phyloP scores from a whole-genome alignment of 2,888 invertebrate genomes.

The Mythimna loreyi region DNA sequence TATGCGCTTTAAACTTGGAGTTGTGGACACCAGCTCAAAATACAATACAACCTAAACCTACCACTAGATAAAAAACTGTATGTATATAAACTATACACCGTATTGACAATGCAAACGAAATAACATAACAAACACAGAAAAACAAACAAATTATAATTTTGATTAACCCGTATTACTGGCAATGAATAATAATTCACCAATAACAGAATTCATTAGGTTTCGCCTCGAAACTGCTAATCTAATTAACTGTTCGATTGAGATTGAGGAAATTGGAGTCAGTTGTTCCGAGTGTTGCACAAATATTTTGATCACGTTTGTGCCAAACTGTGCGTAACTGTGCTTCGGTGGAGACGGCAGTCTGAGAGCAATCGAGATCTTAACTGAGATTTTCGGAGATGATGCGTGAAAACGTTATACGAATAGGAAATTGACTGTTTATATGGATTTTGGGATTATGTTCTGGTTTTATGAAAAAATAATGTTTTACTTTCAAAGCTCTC shows the following conservation, averaged over 20 bases:
- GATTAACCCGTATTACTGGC: constrained; percentile 18
- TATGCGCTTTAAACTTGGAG: too few relatives aligned
- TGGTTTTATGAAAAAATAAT: constrained; percentile 1
- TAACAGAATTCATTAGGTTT: constrained; percentile 46
- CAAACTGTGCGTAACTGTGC: constrained; percentile 52
- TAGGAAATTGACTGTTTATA: constrained; percentile 24
- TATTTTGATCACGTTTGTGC: constrained; percentile 63
- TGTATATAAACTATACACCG: not conserved
- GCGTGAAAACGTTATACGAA: constrained; percentile 18
- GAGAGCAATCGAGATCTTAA: constrained; percentile 19
- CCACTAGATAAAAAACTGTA: not conserved
- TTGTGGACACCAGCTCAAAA: too few relatives aligned
- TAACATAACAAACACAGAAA: constrained; percentile 1
- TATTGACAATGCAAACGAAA: not conserved
- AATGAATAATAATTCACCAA: constrained; percentile 48
- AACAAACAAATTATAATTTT: constrained; percentile 35
- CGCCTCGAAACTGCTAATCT: constrained; percentile 51
- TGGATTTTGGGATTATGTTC: constrained; percentile 1
- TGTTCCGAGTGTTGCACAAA: constrained; percentile 49
- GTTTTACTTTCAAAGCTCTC: not conserved
- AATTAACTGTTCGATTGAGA: constrained; percentile 56
- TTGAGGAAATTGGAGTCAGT: constrained; percentile 52
- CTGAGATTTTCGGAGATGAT: constrained; percentile 31
- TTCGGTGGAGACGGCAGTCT: constrained; percentile 31
- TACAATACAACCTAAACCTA: not conserved